Evolutionary conservation across 1,140 invertebrate genomes (phyloP), one percentile per base, ranked within the genome.

Genomic region (Solen grandis): DNA sequence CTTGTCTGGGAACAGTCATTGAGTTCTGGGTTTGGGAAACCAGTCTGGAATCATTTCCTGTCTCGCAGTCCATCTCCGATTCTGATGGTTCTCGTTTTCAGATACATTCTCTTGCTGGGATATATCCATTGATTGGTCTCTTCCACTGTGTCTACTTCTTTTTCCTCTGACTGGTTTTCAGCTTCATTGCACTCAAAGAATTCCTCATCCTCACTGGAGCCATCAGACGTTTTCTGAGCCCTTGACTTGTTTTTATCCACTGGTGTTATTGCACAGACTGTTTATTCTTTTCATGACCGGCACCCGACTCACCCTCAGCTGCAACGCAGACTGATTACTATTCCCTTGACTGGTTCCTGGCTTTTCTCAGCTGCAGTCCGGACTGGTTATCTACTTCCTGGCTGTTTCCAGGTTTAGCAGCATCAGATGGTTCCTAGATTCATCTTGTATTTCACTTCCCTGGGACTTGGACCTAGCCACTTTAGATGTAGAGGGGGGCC

Each of bases 151-250:
- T 83, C 81, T 29, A 60, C 59, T 57, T 84, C 78, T 73, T 81
- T 81, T 41, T 77, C 81, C 50, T 80, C 59, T 68, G 78, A 68
- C 63, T 84, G 54, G 50, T 81, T 68, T 22, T 69, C 78, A 27
- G 82, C 84, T 63, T 88, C 87, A 73, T 88, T 86, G 82, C 96
- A 97, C 89, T 98, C 97, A 90, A 95, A 98, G 91, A 97, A 98
- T 91, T 97, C 96, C 19, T 97, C 96, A 66, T 93, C 92, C 22
- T 87, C 85, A 84, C 85, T 88, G 14, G 84, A 88, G 57, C 84
- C 88, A n/a, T 89, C 86, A 29, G 88, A 87, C 13, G n/a, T n/a
- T n/a, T n/a, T n/a, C n/a, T n/a, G n/a, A n/a, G n/a, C n/a, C n/a
- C n/a, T n/a, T n/a, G n/a, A n/a, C n/a, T n/a, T n/a, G n/a, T n/a